Evolutionary conservation across 2,113 vertebrate genomes (phyloP).

Genomic region (Physeter macrocephalus): DNA sequence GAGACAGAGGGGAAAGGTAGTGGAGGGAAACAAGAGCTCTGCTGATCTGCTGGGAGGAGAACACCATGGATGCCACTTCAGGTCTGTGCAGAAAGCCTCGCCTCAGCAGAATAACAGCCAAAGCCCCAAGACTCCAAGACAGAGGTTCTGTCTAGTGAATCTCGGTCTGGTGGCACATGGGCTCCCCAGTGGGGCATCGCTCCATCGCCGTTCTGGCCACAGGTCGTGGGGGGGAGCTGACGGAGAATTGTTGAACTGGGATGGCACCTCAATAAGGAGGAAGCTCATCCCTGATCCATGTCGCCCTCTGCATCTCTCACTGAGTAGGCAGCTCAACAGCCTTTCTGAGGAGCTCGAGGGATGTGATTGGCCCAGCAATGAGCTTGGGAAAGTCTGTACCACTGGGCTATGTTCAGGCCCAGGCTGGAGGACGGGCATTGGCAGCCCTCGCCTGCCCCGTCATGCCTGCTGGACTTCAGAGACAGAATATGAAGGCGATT

Average conservation of each 20-base stretch:
- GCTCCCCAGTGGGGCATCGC: background rate
- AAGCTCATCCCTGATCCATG: background rate
- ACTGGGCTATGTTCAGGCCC: background rate
- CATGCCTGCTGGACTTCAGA: background rate
- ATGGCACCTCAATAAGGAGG: rapidly evolving
- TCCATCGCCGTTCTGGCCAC: background rate
- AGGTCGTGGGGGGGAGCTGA: background rate
- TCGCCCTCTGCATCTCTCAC: background rate
- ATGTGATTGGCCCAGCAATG: background rate
- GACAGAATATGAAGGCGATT: background rate
- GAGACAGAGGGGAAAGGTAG: background rate
- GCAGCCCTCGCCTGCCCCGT: rapidly evolving
- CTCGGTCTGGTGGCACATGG: too few species aligned
- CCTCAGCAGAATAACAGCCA: too few species aligned
- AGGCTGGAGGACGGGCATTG: too few species aligned
- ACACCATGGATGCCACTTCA: rapidly evolving
- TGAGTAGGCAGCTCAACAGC: background rate
- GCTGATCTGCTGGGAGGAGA: background rate
- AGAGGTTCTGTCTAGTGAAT: background rate
- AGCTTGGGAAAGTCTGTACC: background rate
- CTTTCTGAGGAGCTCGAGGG: background rate
- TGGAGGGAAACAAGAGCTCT: background rate
- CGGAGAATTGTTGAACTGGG: background rate
- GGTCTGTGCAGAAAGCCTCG: background rate
- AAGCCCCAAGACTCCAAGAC: background rate